Base-by-base conservation (phyloP, 2,797 vertebrate genomes). In the Acanthornis magna region DNA sequence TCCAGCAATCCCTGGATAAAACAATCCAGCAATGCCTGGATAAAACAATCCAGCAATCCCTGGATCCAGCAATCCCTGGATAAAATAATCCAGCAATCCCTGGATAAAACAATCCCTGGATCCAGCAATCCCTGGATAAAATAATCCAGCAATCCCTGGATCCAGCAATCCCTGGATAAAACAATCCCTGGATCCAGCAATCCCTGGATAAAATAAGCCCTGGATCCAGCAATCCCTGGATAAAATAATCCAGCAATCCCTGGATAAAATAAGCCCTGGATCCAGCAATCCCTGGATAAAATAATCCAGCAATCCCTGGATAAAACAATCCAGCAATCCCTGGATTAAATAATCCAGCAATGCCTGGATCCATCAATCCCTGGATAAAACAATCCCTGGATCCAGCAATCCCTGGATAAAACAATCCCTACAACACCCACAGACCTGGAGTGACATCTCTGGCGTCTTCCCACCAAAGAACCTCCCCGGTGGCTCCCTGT, bases 371-470 rank as follows among this genome's bases (percentile, higher is more conserved):
- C 36, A 36, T 8, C 36, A 36, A 36, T 36, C 36, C 36, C 36
- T 36, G 36, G 36, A 36, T 36, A 36, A 36, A 36, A 36, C 10
- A 36, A 36, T 36, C 36, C 36, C 36, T 36, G 36, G 36, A 36
- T 36, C 36, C 36, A 36, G 36, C 36, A 36, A 36, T 36, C 36
- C 36, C 36, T 36, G 36, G 45, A 45, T 20, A 9, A 45, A 45
- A 20, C 43, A 45, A 45, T 45, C 20, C 45, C 45, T 45, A 29
- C 40, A 47, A 13, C 32, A 34, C 29, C 16, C 22, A 5, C 3
- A 0, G 21, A 38, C 9, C 29, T 1, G 2, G 11, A 54, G 11
- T 48, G 17, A 5, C 1, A 1, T 40, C 61, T 36, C 61, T 0
- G 1, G 21, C 1, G 3, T 42, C 42, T 30, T 17, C 25, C 43